phyloP scores from a whole-genome alignment of 2,797 vertebrate species.

The Falco concolor region DNA sequence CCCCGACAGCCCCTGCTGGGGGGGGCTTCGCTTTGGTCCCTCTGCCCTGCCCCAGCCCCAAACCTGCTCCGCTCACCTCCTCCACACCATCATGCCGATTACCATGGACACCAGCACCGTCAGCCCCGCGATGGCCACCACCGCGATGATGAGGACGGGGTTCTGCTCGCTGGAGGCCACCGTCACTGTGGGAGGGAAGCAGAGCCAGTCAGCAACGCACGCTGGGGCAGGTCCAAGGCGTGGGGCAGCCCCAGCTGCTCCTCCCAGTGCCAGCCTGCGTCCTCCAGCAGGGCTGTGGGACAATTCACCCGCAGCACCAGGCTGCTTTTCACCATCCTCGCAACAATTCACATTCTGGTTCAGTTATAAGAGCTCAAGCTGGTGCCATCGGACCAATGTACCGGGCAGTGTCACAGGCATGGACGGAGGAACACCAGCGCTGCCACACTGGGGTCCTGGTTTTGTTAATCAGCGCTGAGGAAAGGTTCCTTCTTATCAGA shows the following conservation, averaged over 20 bases:
- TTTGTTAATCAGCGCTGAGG: neutral
- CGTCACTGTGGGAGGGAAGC: constrained; percentile 71
- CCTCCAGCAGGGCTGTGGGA: neutral
- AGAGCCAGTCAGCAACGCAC: rapidly evolving
- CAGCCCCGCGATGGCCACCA: constrained; percentile 86
- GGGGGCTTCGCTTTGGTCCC: neutral
- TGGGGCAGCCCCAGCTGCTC: rapidly evolving
- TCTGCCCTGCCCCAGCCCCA: neutral
- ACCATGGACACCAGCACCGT: constrained; percentile 87
- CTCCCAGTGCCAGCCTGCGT: rapidly evolving
- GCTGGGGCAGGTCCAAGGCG: neutral
- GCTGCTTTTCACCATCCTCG: neutral
- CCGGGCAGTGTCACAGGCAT: neutral
- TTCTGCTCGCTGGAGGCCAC: constrained; percentile 87
- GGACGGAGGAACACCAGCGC: neutral
- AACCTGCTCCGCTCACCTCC: constrained; percentile 77
- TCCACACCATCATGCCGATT: constrained; percentile 86
- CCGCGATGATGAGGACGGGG: constrained; percentile 82
- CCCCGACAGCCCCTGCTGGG: neutral
- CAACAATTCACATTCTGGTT: neutral
- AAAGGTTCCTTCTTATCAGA: neutral
- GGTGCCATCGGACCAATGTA: neutral
- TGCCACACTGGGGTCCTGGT: neutral
- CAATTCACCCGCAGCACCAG: rapidly evolving
- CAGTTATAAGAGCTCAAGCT: neutral